phyloP scores from a whole-genome alignment of 2,888 invertebrate genomes.

The Slavum lentiscoides region DNA sequence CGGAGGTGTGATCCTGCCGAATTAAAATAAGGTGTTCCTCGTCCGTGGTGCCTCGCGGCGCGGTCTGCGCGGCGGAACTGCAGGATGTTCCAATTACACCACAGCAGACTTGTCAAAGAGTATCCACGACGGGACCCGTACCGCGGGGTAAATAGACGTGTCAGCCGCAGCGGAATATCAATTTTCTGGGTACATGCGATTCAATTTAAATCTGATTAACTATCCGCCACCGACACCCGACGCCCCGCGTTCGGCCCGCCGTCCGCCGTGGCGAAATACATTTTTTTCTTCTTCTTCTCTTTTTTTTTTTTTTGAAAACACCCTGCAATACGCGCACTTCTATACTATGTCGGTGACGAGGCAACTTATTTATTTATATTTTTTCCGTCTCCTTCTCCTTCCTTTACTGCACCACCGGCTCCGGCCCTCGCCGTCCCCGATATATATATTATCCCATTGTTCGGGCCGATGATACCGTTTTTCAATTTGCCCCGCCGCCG shows the following conservation, averaged over 20 bases:
- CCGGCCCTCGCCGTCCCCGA: not conserved
- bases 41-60: constrained; percentile 28
- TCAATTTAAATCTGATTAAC: constrained; percentile 53
- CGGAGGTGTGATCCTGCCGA: constrained; percentile 44
- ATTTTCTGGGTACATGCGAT: constrained; percentile 52
- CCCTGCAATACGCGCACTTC: not conserved
- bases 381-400: not conserved
- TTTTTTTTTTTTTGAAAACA: constrained; percentile 8
- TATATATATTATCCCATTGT: constrained; percentile 39
- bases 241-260: not conserved
- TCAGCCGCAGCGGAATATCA: constrained; percentile 52
- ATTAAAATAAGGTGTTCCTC: constrained; percentile 33
- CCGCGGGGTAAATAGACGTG: constrained; percentile 46
- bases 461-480: constrained; percentile 24
- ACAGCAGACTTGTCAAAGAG: constrained; percentile 53
- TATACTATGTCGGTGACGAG: constrained; percentile 27
- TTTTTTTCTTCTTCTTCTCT: constrained; percentile 5
- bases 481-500: constrained; percentile 45
- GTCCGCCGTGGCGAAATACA: constrained; percentile 15
- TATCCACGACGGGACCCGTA: constrained; percentile 36
- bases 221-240: not conserved
- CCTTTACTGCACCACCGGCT: no score
- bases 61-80: not conserved
- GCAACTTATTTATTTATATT: constrained; percentile 28
- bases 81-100: constrained; percentile 45